Evolutionary conservation across 2,113 vertebrate species (phyloP).

Genomic region (Larimichthys crocea): DNA sequence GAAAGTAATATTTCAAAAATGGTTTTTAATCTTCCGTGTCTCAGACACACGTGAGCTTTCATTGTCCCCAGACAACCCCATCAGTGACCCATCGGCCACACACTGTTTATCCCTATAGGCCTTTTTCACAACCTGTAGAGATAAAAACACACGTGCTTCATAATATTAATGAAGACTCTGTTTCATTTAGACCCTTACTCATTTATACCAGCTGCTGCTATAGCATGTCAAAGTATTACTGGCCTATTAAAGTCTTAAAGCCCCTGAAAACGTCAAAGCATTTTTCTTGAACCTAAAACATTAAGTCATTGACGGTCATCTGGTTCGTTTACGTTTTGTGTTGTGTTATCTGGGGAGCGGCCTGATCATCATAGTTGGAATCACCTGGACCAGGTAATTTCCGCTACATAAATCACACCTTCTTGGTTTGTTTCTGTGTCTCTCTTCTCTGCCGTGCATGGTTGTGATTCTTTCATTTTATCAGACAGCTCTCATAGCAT

Average conservation of each 20-base stretch:
- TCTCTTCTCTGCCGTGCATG: no score
- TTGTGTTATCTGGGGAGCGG: no score
- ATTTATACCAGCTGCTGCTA: not conserved
- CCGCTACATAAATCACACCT: no score
- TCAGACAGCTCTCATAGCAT: no score
- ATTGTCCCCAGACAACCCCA: slow-evolving; percentile 8
- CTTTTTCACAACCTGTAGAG: slow-evolving; percentile 8
- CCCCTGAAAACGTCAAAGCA: not conserved
- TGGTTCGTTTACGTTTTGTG: no score
- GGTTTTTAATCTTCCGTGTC: not conserved
- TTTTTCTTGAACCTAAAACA: not conserved
- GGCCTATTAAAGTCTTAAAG: not conserved
- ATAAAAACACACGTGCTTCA: slow-evolving; percentile 9
- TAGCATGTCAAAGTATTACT: not conserved
- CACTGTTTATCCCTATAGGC: slow-evolving; percentile 9
- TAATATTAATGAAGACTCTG: slow-evolving; percentile 2
- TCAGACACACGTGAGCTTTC: not conserved
- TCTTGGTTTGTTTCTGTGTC: no score
- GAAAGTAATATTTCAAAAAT: not conserved
- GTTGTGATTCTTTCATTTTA: no score
- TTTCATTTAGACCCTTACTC: not conserved
- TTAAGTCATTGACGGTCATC: not conserved
- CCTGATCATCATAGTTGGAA: no score
- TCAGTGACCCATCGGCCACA: slow-evolving; percentile 39
- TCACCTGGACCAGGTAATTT: no score